These are phyloP conservation scores for Muscicapa adusta DNA, from an alignment of 2,113 vertebrate species.

Conservation along the genomic window DNA sequence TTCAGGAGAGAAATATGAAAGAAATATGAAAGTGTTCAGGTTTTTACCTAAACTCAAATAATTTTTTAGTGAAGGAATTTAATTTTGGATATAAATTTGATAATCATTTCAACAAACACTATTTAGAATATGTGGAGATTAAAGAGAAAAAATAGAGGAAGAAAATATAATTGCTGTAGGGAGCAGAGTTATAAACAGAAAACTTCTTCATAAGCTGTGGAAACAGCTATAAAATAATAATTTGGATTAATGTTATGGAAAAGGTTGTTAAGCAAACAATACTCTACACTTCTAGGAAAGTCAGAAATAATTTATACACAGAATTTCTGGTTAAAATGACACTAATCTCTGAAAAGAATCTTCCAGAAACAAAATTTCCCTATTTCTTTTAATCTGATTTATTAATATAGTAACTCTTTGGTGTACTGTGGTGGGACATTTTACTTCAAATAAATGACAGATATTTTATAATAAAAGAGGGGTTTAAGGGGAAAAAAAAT, in stretches of 20 bases:
- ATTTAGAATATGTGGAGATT: neutral
- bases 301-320: conserved; percentile 1
- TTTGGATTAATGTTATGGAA: neutral
- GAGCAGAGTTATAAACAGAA: neutral
- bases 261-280: neutral
- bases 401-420: neutral
- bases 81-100: neutral
- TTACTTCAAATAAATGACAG: neutral
- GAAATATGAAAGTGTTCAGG: neutral
- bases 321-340: neutral
- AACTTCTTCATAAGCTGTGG: neutral
- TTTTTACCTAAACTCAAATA: neutral
- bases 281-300: neutral
- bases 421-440: neutral
- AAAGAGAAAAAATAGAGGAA: neutral
- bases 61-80: neutral
- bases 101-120: neutral
- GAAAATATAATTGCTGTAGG: neutral
- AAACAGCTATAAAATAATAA: conserved; percentile 1
- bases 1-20: neutral
- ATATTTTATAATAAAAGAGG: neutral
- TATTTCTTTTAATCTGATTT: neutral
- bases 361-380: neutral
- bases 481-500: neutral
- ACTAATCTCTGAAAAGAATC: neutral